Evolutionary conservation across 1,140 invertebrate species (phyloP).

Genomic region (Drosophila quadrilineata): DNA sequence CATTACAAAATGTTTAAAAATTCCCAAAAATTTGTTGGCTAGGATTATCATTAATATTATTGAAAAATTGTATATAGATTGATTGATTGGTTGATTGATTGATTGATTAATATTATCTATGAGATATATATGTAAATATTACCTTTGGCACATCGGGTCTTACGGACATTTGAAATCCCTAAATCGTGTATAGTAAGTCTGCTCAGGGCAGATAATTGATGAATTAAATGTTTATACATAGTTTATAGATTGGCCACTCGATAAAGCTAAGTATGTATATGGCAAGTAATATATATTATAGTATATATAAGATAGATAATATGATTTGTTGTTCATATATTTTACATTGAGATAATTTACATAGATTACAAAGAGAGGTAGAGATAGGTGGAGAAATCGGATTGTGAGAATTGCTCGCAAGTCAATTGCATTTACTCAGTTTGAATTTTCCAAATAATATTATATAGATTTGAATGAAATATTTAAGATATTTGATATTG

Average conservation of each 20-base stretch:
- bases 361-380: slow-evolving; percentile 30
- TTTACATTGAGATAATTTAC: slow-evolving; percentile 49
- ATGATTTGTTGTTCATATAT: slow-evolving; percentile 31
- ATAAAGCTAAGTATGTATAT: background rate
- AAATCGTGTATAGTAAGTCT: background rate
- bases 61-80: slow-evolving; percentile 25
- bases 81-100: slow-evolving; percentile 5
- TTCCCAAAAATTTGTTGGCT: no score
- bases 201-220: slow-evolving; percentile 5
- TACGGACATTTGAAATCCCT: background rate
- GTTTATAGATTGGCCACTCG: slow-evolving; percentile 5
- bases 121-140: slow-evolving; percentile 21
- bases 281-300: slow-evolving; percentile 9
- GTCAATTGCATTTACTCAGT: no score
- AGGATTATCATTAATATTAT: no score
- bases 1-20: no score
- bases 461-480: slow-evolving; percentile 34
- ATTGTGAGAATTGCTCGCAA: slow-evolving; percentile 5
- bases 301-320: no score
- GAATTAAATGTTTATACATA: slow-evolving; percentile 16
- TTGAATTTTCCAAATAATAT: slow-evolving; percentile 1
- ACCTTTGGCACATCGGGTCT: slow-evolving; percentile 12
- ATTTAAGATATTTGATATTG: slow-evolving; percentile 26
- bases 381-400: background rate
- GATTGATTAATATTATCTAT: background rate